Base-by-base conservation (phyloP, 2,797 vertebrate genomes). In the Paratrypauchen microcephalus region DNA sequence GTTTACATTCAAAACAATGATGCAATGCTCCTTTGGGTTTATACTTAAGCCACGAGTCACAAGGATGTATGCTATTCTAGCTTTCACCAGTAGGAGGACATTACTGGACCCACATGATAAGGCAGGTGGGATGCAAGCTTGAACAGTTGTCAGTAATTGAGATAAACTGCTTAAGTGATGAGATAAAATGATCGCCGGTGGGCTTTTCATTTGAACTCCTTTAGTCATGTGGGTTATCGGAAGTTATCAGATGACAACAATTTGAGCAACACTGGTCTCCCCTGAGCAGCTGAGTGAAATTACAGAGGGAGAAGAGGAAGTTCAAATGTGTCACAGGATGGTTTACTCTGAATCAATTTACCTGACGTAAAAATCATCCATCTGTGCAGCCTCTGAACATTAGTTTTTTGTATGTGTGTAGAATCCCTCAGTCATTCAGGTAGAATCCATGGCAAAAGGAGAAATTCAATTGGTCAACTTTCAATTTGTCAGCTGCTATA, bases 141-240 rank as follows among this genome's bases (percentile, higher is more conserved):
- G 19, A 73, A 24, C 81, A 89, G 79, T n/a, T 1, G 41, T 65
- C 45, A 66, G 78, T 72, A 64, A 62, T 73, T 68, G 67, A 76
- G 76, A 81, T 83, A 75, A 71, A 74, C 67, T 69, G 21, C 54
- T 75, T 72, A 55, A 21, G 72, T 74, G 85, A 90, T 87, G 76
- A 81, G 81, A 87, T 83, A 75, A 63, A 6, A 21, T 12, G 4
- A n/a, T 50, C 28, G 6, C 21, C 62, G 6, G 18, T 6, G n/a
- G 61, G 26, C 23, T 45, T 75, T 67, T 67, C 47, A 55, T 13
- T 32, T 75, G 48, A 19, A 36, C 47, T 13, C 24, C n/a, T 19
- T 1, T 57, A 12, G 45, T 54, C 52, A 16, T 63, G 21, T 60
- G 55, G 72, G 68, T 75, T 54, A 54, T 24, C 71, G 18, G 45